These are phyloP conservation scores for Myripristis jacobus DNA, from an alignment of 2,797 vertebrate species.

Conservation along the genomic window DNA sequence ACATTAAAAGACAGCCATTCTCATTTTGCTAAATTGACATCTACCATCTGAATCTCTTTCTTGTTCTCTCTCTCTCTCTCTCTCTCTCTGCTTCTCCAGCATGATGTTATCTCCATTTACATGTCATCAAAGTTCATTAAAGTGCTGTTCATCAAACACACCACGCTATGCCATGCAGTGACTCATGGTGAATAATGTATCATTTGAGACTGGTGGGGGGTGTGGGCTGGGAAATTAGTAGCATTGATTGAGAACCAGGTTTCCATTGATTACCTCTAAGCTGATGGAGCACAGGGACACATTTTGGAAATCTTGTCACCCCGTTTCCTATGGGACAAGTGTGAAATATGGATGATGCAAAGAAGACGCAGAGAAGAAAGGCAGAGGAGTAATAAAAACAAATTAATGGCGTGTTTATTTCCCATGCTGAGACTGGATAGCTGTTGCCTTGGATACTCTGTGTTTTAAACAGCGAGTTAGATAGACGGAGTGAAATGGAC, in stretches of 20 bases:
- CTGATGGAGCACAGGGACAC: constrained; percentile 38
- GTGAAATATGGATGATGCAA: constrained; percentile 41
- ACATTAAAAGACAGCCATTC: constrained; percentile 47
- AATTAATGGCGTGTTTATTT: constrained; percentile 66
- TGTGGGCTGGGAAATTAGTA: constrained; percentile 52
- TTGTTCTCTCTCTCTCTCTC: neutral
- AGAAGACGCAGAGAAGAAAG: constrained; percentile 39
- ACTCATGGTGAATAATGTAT: constrained; percentile 63
- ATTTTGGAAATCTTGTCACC: constrained; percentile 33
- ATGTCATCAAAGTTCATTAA: constrained; percentile 68
- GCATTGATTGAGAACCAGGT: constrained; percentile 70
- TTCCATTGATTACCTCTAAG: constrained; percentile 64
- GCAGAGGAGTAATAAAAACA: constrained; percentile 61
- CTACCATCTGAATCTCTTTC: constrained; percentile 37
- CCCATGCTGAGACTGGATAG: constrained; percentile 37
- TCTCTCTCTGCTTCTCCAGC: constrained; percentile 29
- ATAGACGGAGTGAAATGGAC: constrained; percentile 42
- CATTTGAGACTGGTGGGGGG: constrained; percentile 30
- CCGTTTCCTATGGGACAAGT: neutral
- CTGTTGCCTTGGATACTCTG: constrained; percentile 70
- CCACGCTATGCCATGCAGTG: constrained; percentile 41
- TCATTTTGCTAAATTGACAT: constrained; percentile 60
- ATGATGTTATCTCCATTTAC: constrained; percentile 44
- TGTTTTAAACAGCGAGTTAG: constrained; percentile 54
- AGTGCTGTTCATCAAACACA: constrained; percentile 56